phyloP scores from a whole-genome alignment of 2,888 invertebrate species.

The Strigamia crassipes region DNA sequence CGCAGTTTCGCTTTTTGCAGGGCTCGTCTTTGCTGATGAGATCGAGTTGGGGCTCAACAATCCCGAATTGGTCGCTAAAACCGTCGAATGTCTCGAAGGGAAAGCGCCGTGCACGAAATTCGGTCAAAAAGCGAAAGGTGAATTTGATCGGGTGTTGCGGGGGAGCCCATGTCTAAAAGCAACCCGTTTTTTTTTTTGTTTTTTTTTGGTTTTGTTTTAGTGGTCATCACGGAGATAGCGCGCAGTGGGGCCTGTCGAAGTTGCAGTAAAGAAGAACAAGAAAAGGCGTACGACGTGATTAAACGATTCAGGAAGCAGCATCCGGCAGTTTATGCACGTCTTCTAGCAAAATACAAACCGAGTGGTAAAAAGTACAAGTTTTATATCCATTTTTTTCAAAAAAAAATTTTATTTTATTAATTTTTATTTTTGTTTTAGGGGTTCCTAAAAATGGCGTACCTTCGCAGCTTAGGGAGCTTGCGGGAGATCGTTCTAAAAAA shows the following conservation, averaged over 20 bases:
- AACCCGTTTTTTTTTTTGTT: background rate
- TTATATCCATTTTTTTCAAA: background rate
- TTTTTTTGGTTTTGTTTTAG: background rate
- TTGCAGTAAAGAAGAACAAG: conserved; percentile 45
- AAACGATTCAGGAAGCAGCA: conserved; percentile 8
- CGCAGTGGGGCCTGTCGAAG: background rate
- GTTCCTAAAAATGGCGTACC: background rate
- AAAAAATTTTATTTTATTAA: background rate
- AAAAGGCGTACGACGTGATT: conserved; percentile 39
- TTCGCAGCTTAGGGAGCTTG: background rate
- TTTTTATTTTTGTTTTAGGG: background rate
- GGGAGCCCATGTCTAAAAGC: background rate
- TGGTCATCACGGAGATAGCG: conserved; percentile 14
- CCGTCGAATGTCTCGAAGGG: conserved; percentile 19
- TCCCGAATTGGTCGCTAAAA: background rate
- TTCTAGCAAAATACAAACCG: background rate
- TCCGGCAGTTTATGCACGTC: background rate
- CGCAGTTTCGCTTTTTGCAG: background rate
- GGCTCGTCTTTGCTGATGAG: conserved; percentile 4
- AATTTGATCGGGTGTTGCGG: background rate
- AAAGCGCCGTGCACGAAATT: conserved; percentile 12
- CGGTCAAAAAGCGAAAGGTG: conserved; percentile 37
- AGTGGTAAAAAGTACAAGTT: background rate
- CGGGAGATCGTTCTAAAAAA: background rate
- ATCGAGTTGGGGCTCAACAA: conserved; percentile 28